Evolutionary conservation across 1,140 invertebrate species (phyloP).

Genomic region (Anthonomus grandis): DNA sequence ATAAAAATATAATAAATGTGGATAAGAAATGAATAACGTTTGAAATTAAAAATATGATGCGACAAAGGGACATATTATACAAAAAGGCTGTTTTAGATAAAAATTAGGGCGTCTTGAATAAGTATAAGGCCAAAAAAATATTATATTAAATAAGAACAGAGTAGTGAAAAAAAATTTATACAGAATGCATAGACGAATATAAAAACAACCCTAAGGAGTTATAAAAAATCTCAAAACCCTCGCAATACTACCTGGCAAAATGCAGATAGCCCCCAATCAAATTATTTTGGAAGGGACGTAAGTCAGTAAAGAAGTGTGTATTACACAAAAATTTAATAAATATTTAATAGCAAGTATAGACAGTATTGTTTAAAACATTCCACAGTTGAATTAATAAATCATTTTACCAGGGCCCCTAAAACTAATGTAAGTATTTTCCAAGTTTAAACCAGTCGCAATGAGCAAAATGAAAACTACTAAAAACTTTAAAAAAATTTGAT

Average conservation of each 20-base stretch:
- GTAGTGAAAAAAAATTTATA: too few relatives aligned
- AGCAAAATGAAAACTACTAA: too few relatives aligned
- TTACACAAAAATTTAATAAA: neutral
- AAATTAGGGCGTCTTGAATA: neutral
- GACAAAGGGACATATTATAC: neutral
- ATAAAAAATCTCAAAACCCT: neutral
- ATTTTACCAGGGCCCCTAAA: neutral
- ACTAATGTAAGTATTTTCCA: neutral
- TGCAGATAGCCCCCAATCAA: neutral
- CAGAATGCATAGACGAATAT: too few relatives aligned
- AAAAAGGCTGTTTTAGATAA: neutral
- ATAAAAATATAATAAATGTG: neutral
- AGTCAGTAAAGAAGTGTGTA: neutral
- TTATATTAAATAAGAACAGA: neutral
- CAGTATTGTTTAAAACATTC: neutral
- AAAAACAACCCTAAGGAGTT: too few relatives aligned
- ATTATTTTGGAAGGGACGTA: neutral
- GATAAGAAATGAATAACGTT: neutral
- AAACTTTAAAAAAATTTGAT: neutral
- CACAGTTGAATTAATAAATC: too few relatives aligned
- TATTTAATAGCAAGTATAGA: neutral
- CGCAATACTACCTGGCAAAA: neutral
- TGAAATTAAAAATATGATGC: neutral
- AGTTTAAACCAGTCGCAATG: neutral
- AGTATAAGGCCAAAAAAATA: neutral